Evolutionary conservation across 2,113 vertebrate genomes (phyloP).

Genomic region (Phyllostomus discolor): DNA sequence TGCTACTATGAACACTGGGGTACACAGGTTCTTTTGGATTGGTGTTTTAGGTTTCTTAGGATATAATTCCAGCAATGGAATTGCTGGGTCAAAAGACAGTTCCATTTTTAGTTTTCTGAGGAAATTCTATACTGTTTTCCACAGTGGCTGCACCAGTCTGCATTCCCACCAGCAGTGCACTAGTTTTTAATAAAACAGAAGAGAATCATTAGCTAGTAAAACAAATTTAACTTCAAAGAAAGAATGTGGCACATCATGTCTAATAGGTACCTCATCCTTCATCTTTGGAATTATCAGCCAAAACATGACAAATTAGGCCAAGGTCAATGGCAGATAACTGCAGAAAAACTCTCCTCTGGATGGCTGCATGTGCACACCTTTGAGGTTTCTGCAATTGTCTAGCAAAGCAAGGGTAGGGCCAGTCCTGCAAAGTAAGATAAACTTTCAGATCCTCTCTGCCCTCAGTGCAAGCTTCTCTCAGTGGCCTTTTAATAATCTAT

Average conservation of each 20-base stretch:
- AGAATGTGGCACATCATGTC: background rate
- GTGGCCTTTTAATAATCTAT: background rate
- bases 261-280: background rate
- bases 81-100: too few species aligned
- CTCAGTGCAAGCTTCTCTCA: background rate
- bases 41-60: too few species aligned
- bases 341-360: background rate
- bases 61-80: too few species aligned
- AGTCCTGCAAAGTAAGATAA: background rate
- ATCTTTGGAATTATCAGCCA: constrained; percentile 15
- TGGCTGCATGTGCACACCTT: background rate
- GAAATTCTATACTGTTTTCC: too few species aligned
- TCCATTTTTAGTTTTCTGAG: too few species aligned
- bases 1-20: too few species aligned
- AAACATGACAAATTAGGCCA: constrained; percentile 35
- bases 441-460: background rate
- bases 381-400: background rate
- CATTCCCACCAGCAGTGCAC: too few species aligned
- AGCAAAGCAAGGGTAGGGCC: background rate
- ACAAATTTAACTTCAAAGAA: constrained; percentile 29
- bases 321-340: background rate
- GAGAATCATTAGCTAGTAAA: constrained; percentile 23
- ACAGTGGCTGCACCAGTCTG: too few species aligned
- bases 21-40: too few species aligned
- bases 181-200: constrained; percentile 30